phyloP scores from a whole-genome alignment of 2,113 vertebrate genomes.

The Alethe castanea region DNA sequence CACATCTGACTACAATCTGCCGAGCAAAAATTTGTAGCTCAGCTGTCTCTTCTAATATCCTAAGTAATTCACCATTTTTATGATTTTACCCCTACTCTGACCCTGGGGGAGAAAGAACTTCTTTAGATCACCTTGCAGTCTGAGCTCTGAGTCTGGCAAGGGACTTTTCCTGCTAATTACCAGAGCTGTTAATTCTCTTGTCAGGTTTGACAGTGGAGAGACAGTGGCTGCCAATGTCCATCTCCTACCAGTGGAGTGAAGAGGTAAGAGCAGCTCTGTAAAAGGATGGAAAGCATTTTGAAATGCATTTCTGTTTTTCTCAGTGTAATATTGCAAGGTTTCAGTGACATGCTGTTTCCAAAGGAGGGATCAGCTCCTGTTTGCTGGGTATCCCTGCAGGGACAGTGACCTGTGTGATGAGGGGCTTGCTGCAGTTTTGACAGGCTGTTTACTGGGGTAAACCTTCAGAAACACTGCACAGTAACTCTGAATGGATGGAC shows the following conservation, averaged over 20 bases:
- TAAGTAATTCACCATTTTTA: slow-evolving; percentile 38
- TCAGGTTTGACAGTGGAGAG: not conserved
- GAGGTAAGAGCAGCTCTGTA: not conserved
- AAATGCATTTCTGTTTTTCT: not conserved
- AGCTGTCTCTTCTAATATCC: not conserved
- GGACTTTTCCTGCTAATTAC: slow-evolving; percentile 22
- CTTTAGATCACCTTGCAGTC: not conserved
- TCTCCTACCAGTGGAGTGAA: not conserved
- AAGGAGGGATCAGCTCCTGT: not conserved
- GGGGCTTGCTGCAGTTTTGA: not conserved
- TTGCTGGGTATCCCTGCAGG: not conserved
- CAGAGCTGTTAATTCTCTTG: slow-evolving; percentile 35
- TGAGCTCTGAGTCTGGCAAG: not conserved
- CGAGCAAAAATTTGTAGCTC: slow-evolving; percentile 1
- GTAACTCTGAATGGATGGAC: not conserved
- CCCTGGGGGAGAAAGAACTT: not conserved
- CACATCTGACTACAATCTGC: not conserved
- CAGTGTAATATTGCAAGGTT: not conserved
- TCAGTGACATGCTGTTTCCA: not conserved
- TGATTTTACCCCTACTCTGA: not conserved
- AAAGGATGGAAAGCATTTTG: not conserved
- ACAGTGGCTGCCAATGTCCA: not conserved
- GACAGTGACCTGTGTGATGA: not conserved
- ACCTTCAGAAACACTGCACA: not conserved
- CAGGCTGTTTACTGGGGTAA: not conserved